phyloP scores from a whole-genome alignment of 2,888 invertebrate species.

The Netelia melanura region DNA sequence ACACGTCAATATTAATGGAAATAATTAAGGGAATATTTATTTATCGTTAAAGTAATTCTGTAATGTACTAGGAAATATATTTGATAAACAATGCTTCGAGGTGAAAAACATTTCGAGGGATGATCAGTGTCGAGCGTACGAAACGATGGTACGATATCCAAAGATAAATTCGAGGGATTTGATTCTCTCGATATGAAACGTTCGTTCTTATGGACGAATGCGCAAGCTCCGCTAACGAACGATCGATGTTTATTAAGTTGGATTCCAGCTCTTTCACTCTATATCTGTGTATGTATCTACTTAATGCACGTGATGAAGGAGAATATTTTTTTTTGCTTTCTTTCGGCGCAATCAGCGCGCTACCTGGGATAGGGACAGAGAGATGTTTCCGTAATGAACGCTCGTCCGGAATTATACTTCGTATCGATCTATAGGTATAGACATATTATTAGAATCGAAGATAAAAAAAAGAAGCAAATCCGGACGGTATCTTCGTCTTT shows the following conservation, averaged over 20 bases:
- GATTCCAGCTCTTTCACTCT: not conserved
- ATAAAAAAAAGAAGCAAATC: not conserved
- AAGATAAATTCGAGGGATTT: constrained; percentile 1
- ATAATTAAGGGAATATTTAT: too few relatives aligned
- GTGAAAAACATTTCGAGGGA: too few relatives aligned
- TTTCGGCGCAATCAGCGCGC: constrained; percentile 47
- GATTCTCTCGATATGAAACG: constrained; percentile 4
- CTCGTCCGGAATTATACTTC: constrained; percentile 7
- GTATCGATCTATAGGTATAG: not conserved
- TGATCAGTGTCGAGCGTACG: too few relatives aligned
- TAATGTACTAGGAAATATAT: too few relatives aligned
- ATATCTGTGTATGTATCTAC: not conserved
- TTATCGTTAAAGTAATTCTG: too few relatives aligned
- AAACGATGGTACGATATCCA: not conserved
- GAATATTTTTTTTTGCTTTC: constrained; percentile 36
- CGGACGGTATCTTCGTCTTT: not conserved
- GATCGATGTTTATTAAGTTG: constrained; percentile 50
- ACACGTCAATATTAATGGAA: too few relatives aligned
- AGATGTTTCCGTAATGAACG: constrained; percentile 46
- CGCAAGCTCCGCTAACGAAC: constrained; percentile 24
- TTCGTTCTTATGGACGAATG: not conserved
- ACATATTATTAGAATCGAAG: not conserved
- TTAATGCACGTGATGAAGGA: constrained; percentile 43
- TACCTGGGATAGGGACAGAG: not conserved
- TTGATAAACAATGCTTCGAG: too few relatives aligned